These are phyloP conservation scores for Rhegmatorhina hoffmannsi DNA, from an alignment of 2,113 vertebrate genomes.

Conservation along the genomic window DNA sequence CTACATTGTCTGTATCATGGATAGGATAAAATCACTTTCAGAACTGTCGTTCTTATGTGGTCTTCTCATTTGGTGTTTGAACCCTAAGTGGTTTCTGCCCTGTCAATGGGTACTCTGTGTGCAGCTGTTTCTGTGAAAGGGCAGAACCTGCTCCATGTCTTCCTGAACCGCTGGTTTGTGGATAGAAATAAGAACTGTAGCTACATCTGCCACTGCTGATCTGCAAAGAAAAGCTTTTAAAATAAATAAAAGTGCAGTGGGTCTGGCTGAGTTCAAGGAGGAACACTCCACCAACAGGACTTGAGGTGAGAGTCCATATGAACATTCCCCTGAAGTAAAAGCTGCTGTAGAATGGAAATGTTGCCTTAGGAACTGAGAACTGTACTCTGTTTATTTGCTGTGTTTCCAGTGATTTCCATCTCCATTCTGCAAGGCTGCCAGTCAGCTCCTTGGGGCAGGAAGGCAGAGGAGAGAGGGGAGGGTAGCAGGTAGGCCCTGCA, in stretches of 20 bases:
- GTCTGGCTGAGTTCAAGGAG: background rate
- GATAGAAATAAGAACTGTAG: background rate
- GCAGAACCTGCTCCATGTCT: background rate
- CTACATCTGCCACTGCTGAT: fast-evolving
- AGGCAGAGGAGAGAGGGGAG: background rate
- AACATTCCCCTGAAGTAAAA: background rate
- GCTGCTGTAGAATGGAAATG: background rate
- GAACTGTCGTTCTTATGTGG: background rate
- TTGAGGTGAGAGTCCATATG: background rate
- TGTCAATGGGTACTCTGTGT: background rate
- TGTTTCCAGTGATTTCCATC: background rate
- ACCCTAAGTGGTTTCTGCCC: background rate
- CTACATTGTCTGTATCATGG: background rate
- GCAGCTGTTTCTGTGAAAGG: background rate
- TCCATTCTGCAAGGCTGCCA: background rate
- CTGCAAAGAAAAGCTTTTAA: background rate
- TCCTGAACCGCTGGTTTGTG: background rate
- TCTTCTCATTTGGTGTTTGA: background rate
- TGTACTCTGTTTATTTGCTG: background rate
- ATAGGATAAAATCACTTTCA: background rate
- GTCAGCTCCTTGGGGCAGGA: background rate
- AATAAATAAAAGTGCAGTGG: background rate
- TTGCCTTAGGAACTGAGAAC: background rate
- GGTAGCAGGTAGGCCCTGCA: fast-evolving
- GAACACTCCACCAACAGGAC: background rate